Evolutionary conservation across 1,140 invertebrate species (phyloP).

Genomic region (Cyrtorhinus lividipennis): DNA sequence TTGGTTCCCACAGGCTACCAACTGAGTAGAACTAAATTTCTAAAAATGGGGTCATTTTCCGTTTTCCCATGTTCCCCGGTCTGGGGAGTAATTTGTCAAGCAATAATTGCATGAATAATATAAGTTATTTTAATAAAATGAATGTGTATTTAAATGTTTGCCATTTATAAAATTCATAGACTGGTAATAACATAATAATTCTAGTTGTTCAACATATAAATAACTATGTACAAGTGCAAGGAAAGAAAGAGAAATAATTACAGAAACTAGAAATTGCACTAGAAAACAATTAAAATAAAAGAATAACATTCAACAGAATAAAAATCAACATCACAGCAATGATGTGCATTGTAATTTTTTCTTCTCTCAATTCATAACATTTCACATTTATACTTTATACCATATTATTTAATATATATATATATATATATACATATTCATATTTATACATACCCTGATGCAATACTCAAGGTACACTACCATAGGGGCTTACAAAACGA

Average conservation of each 20-base stretch:
- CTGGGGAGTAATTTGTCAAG: too few relatives aligned
- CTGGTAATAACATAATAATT: neutral
- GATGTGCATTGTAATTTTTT: neutral
- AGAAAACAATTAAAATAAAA: conserved; percentile 4
- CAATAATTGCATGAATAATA: too few relatives aligned
- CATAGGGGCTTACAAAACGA: neutral
- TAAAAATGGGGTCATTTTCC: too few relatives aligned
- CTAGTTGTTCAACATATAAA: conserved; percentile 6
- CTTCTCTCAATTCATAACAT: too few relatives aligned
- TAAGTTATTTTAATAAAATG: conserved; percentile 1
- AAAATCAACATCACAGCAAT: conserved; percentile 2
- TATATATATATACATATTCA: neutral
- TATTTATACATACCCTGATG: neutral
- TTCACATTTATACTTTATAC: too few relatives aligned
- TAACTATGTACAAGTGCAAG: neutral
- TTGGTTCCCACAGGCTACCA: too few relatives aligned
- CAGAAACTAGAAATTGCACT: conserved; percentile 1
- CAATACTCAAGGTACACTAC: neutral
- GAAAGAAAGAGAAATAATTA: neutral
- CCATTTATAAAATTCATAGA: conserved; percentile 2
- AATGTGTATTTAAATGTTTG: neutral
- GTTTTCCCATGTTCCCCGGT: too few relatives aligned
- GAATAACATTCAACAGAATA: neutral
- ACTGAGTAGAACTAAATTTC: too few relatives aligned
- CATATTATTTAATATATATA: too few relatives aligned